Base-by-base conservation (phyloP, 2,113 vertebrate genomes). In the Daboia siamensis region DNA sequence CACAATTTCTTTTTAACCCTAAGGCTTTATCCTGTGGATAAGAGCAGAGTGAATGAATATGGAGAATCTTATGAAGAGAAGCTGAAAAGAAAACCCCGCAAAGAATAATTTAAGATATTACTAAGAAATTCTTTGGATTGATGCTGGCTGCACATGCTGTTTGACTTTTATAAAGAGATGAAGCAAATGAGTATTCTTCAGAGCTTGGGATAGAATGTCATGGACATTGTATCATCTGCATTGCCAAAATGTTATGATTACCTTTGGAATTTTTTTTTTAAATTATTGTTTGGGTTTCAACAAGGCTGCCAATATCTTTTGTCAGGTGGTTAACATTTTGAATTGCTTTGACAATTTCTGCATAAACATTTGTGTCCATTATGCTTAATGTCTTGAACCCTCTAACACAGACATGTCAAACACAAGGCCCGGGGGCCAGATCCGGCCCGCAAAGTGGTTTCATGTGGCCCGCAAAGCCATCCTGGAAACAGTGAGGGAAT, bases 1-100 rank as follows among this genome's bases (percentile, higher is more conserved):
- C 94, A 94, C 74, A 87, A 44, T 51, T 87, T 92, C 84, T 0
- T 26, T 91, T 89, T 93, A 0, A 93, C 91, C 93, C 23, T 0
- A 96, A 99, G 99, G 97, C 97, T 98, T 96, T 99, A 98, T 94
- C 97, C 98, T 91, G 95, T 98, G 96, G 99, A 99, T 97, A 99
- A 98, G 96, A 97, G 97, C 96, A 98, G 98, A 97, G 97, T 98
- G 94, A 98, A 98, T 69, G 99, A 99, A 89, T 98, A 98, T 1
- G 98, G 98, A 89, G 98, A 99, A 96, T 97, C 97, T 4, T 99
- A 99, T 0, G 98, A 98, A 96, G 99, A 98, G 96, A 98, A 98
- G 95, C 93, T 97, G 13, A 98, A 97, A 95, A 96, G 94, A 95
- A 99, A 99, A 88, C 24, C 96, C 89, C 98, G 98, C 91, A 97